A percentile compares a stretch with the other conserved stretches of the same genome.
Evolutionary conservation across 1,140 invertebrate species (phyloP).

Genomic region (Pseudomyrmex gracilis): DNA sequence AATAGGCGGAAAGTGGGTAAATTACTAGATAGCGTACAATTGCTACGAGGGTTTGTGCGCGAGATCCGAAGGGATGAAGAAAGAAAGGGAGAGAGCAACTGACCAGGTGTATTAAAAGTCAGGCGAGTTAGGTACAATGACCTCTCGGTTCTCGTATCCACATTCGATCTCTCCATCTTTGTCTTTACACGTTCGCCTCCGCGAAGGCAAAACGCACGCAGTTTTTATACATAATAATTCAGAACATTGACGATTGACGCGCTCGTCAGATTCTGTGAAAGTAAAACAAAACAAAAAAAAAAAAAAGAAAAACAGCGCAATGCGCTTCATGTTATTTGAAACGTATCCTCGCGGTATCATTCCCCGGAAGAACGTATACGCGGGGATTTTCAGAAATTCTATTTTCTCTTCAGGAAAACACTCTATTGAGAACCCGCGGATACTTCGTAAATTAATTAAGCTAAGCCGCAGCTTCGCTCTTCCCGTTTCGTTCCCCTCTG

Average conservation of each 20-base stretch:
- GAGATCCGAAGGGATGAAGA: constrained; percentile 31
- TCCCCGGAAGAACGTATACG: neutral
- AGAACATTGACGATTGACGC: neutral
- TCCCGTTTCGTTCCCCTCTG: constrained; percentile 51
- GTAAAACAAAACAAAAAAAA: no score
- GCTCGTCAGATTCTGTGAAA: neutral
- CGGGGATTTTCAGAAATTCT: constrained; percentile 59
- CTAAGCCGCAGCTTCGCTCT: constrained; percentile 70
- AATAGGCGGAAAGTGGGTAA: constrained; percentile 63
- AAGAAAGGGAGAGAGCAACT: constrained; percentile 33
- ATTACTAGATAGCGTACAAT: constrained; percentile 67
- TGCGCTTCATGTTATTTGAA: no score
- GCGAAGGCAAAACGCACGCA: neutral
- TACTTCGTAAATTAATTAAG: constrained; percentile 77
- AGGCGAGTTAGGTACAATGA: constrained; percentile 46
- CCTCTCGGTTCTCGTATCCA: constrained; percentile 60
- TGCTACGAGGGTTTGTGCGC: constrained; percentile 37
- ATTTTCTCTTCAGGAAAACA: constrained; percentile 40
- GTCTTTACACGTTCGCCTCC: constrained; percentile 17
- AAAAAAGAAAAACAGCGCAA: no score
- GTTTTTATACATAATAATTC: neutral
- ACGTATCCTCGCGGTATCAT: neutral
- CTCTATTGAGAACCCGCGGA: constrained; percentile 18
- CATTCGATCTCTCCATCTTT: constrained; percentile 42
- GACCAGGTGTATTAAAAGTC: constrained; percentile 68